phyloP scores from a whole-genome alignment of 2,797 vertebrate species.

The Amblyopsis hoosieri region DNA sequence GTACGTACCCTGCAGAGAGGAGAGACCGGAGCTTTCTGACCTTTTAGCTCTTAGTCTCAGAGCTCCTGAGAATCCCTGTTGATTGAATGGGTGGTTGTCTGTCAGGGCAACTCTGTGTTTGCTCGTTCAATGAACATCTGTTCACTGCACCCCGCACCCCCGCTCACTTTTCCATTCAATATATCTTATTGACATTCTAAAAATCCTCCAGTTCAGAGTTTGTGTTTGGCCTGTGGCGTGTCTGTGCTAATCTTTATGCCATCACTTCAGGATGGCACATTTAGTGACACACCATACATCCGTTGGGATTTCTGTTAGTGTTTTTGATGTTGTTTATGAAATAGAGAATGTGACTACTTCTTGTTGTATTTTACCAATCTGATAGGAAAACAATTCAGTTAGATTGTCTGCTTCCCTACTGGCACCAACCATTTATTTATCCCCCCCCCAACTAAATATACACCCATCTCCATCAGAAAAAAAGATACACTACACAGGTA shows the following conservation, averaged over 20 bases:
- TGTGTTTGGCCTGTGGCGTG: conserved; percentile 5
- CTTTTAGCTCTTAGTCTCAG: conserved; percentile 40
- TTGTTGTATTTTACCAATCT: neutral
- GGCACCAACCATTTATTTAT: conserved; percentile 4
- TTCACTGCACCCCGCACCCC: neutral
- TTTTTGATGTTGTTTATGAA: neutral
- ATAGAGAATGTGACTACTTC: no score
- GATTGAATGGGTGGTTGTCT: conserved; percentile 27
- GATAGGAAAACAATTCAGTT: conserved; percentile 46
- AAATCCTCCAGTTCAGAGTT: conserved; percentile 10
- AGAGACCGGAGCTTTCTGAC: conserved; percentile 52
- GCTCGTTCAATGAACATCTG: conserved; percentile 32
- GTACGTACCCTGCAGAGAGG: conserved; percentile 25
- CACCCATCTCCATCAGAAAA: conserved; percentile 32
- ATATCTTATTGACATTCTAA: conserved; percentile 3
- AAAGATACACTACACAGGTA: conserved; percentile 33
- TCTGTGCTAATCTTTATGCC: conserved; percentile 4
- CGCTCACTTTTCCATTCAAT: no score
- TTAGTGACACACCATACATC: no score
- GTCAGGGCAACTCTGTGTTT: conserved; percentile 33
- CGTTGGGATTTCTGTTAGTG: neutral
- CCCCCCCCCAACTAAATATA: conserved; percentile 50
- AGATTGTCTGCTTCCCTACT: conserved; percentile 40
- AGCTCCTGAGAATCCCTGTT: conserved; percentile 16
- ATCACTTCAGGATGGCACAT: neutral